A percentile compares a stretch with the other conserved stretches of the same genome.
Conservation (phyloP, 1,140 invertebrate genomes). For the Dufourea novaeangliae region DNA sequence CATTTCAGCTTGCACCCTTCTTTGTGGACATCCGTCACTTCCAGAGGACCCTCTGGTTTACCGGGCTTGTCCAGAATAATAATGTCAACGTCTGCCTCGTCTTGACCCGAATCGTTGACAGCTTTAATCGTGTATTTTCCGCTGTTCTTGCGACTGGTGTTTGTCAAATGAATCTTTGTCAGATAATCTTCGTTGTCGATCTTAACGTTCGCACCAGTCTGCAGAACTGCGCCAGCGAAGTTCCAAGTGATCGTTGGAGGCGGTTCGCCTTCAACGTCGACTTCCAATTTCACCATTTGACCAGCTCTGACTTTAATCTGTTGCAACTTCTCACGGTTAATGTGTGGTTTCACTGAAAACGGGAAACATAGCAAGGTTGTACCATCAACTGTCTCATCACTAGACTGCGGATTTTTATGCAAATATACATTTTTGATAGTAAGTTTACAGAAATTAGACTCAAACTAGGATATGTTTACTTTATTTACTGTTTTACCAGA, state of each 20-base stretch:
- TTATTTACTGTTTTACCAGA: too few species aligned
- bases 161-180: conserved; percentile 91
- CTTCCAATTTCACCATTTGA: conserved; percentile 94
- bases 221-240: conserved; percentile 86
- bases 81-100: conserved; percentile 97
- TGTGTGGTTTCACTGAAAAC: conserved; percentile 91
- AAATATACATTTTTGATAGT: too few species aligned
- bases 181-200: conserved; percentile 97
- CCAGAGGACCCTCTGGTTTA: conserved; percentile 96
- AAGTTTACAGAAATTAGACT: too few species aligned
- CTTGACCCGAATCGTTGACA: conserved; percentile 95
- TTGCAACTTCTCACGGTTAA: conserved; percentile 95
- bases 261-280: conserved; percentile 97
- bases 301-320: conserved; percentile 95
- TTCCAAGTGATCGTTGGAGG: conserved; percentile 96
- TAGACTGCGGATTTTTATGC: too few species aligned
- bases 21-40: conserved; percentile 95
- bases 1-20: conserved; percentile 97
- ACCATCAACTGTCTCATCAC: too few species aligned
- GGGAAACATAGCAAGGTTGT: too few species aligned
- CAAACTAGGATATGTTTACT: too few species aligned
- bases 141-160: conserved; percentile 91
- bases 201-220: conserved; percentile 85
- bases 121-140: conserved; percentile 96
- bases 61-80: conserved; percentile 96